Evolutionary conservation across 2,888 invertebrate genomes (phyloP), one percentile per base, ranked within the genome.

Genomic region (Seladonia tumulorum): DNA sequence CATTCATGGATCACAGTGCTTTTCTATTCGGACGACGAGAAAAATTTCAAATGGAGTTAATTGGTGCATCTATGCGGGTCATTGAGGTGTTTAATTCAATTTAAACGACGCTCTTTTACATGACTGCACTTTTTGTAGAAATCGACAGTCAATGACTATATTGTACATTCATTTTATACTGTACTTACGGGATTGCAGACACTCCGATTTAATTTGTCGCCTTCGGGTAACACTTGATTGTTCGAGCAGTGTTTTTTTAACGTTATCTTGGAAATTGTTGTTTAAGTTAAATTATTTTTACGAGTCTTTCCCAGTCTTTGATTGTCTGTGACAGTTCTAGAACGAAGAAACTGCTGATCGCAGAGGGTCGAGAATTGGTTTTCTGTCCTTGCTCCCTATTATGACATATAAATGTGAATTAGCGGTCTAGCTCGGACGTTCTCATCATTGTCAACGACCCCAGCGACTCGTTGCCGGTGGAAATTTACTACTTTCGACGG

Each of bases 401-500:
- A 47, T 70, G 42, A 71, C 83, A 72, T 68, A 76, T 74, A 68
- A 78, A 57, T 42, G 73, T 25, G 76, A 87, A 86, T 81, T 14
- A 60, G 25, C 57, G 70, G 57, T 77, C 39, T 66, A 79, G 42
- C 39, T 18, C n/a, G 42, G 5, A 42, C 35, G 49, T 76, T 77
- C 53, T 45, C 42, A 42, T 53, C 57, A 75, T 79, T 81, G 81
- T 81, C 83, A 79, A 73, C 74, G 87, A 85, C 79, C 81, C 18
- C 82, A 35, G 12, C 60, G 53, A 25, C 53, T n/a, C 47, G 49
- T 39, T n/a, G 39, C 22, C 66, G 53, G 63, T 82, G 87, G 89
- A 90, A 90, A 90, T 86, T 39, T 90, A 89, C 84, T 77, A 77
- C 70, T 45, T 76, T 75, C 45, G 29, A 47, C 22, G 73, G 39